Base-by-base conservation (phyloP, 1,140 invertebrate species). In the Ostrea denselamellosa region DNA sequence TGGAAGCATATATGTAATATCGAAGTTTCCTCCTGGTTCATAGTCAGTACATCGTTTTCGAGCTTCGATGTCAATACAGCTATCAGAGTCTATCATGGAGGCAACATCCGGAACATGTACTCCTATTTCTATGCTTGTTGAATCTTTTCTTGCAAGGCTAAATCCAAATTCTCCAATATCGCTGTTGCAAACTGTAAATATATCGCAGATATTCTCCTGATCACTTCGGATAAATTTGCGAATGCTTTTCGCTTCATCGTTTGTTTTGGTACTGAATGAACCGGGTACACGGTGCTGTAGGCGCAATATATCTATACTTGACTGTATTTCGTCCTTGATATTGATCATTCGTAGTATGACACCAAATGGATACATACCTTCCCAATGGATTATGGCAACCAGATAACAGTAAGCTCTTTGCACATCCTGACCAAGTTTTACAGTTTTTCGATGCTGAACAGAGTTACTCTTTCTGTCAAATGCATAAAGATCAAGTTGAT, bases 111-210 rank as follows among this genome's bases (percentile, higher is more conserved):
- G 91, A 85, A 94, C 93, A 85, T 94, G 93, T 14, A 93, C 90
- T 9, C 93, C 91, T 22, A 93, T 87, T 28, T 86, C 52, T 53
- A 54, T 89, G 3, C 68, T 53, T 19, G 56, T 82, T 58, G 56
- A 58, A 17, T 91, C 86, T 17, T 87, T 19, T n/a, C 34, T 86
- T 58, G 88, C 62, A 22, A 93, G 65, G 95, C 99, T 98, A 0
- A 99, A 95, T 0, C 98, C 99, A 95, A 99, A 95, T 95, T 99
- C 98, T 25, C 96, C 96, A 77, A 98, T 83, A 8, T 53, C 65
- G 14, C 14, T 52, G 9, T 83, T 10, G 28, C 22, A 9, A 14
- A 58, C 56, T 19, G 56, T 58, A 58, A 58, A 58, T 8, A 58
- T 58, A 19, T 58, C 14, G 19, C 19, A 19, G 10, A 58, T 19